Evolutionary conservation across 2,113 vertebrate species (phyloP).

Genomic region (Tyto alba): DNA sequence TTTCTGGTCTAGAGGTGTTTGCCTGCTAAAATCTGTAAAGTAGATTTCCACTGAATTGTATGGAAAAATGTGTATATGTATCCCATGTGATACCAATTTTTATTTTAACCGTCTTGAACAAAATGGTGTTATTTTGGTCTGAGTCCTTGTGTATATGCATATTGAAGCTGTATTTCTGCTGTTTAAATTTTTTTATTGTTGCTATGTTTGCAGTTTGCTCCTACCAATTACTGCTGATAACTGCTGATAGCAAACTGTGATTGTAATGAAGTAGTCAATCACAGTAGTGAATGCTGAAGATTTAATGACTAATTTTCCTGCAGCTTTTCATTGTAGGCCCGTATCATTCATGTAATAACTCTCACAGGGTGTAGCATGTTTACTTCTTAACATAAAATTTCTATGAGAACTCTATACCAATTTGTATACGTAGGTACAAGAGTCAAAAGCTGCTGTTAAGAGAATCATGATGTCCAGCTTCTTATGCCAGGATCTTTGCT

Average conservation of each 20-base stretch:
- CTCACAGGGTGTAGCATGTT: neutral
- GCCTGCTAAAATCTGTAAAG: neutral
- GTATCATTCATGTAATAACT: neutral
- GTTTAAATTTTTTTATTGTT: neutral
- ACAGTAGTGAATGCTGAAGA: neutral
- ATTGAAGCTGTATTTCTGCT: neutral
- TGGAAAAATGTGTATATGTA: neutral
- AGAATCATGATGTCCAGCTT: neutral
- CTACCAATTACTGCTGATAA: neutral
- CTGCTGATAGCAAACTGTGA: constrained; percentile 42
- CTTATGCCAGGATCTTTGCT: neutral
- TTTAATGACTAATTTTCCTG: constrained; percentile 35
- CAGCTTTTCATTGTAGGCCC: neutral
- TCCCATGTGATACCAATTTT: neutral
- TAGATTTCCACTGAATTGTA: neutral
- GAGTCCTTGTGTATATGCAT: neutral
- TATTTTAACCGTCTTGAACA: neutral
- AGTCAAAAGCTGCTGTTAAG: neutral
- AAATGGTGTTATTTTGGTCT: neutral
- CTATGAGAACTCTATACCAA: neutral
- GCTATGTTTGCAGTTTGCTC: neutral
- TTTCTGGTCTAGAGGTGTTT: neutral
- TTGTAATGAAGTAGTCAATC: constrained; percentile 51
- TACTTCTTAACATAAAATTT: constrained; percentile 7
- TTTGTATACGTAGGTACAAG: neutral